Conservation (phyloP, 2,888 invertebrate species). For the Taphrorychus bicolor region DNA sequence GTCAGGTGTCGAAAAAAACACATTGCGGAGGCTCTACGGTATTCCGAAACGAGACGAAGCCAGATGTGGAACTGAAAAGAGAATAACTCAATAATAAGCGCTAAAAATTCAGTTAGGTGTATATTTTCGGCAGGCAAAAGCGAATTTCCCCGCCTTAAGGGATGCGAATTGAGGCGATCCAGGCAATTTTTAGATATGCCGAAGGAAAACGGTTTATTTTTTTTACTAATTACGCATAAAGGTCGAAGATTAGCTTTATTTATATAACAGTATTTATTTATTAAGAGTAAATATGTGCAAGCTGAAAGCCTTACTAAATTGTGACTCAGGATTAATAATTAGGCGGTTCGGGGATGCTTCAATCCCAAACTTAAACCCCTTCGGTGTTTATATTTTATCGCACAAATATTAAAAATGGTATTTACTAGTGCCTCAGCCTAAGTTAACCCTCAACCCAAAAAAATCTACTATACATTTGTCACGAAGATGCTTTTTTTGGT, state of each 20-base stretch:
- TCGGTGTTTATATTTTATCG: too few species aligned
- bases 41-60: conserved; percentile 9
- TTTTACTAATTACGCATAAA: too few species aligned
- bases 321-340: too few species aligned
- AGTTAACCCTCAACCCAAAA: too few species aligned
- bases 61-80: conserved; percentile 13
- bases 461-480: too few species aligned
- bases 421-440: too few species aligned
- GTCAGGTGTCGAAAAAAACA: conserved; percentile 39
- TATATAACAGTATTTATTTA: neutral
- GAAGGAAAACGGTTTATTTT: neutral
- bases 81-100: conserved; percentile 11
- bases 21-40: conserved; percentile 29
- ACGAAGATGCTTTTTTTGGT: too few species aligned
- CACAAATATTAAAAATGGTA: too few species aligned
- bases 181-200: neutral
- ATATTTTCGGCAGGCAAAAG: conserved; percentile 6
- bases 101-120: conserved; percentile 14
- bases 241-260: neutral
- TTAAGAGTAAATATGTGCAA: too few species aligned
- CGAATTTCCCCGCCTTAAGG: conserved; percentile 1
- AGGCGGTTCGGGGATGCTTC: too few species aligned
- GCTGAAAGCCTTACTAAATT: too few species aligned
- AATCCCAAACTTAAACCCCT: too few species aligned
- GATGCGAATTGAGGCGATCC: neutral